phyloP scores from a whole-genome alignment of 1,140 invertebrate species.

The Phymastichus coffea region DNA sequence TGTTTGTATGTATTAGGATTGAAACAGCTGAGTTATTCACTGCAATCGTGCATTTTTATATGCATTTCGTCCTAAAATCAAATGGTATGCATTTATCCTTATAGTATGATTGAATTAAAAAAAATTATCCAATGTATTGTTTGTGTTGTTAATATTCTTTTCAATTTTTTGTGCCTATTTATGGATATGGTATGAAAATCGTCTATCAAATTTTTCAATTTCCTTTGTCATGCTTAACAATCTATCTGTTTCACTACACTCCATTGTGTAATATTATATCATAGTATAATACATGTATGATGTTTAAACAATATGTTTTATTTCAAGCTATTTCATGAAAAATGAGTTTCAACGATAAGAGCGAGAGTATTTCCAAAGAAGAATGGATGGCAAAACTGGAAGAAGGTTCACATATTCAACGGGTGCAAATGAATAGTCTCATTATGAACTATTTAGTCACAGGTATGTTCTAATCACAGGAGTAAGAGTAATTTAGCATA shows the following conservation, averaged over 20 bases:
- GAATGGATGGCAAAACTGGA: slow-evolving; percentile 53
- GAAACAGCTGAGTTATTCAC: no score
- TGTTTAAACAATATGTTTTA: background rate
- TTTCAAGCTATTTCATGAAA: slow-evolving; percentile 24
- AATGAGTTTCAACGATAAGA: slow-evolving; percentile 52
- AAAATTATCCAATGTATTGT: no score
- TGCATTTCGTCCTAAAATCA: slow-evolving; percentile 4
- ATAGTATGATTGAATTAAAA: no score
- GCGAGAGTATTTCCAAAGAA: slow-evolving; percentile 48
- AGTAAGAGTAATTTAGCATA: no score
- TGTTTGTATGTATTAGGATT: no score
- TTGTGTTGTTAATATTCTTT: background rate
- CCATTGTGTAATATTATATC: background rate
- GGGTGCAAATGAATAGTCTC: slow-evolving; percentile 92
- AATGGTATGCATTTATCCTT: background rate
- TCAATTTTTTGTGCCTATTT: background rate
- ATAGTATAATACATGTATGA: background rate
- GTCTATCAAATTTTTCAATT: background rate
- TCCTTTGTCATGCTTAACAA: background rate
- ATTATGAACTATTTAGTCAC: slow-evolving; percentile 99
- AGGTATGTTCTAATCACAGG: slow-evolving; percentile 67
- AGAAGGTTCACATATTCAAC: slow-evolving; percentile 79
- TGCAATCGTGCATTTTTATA: slow-evolving; percentile 5
- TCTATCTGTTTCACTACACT: background rate
- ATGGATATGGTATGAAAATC: background rate